These are phyloP conservation scores for Silurus glanis DNA, from an alignment of 2,113 vertebrate genomes.

Conservation along the genomic window DNA sequence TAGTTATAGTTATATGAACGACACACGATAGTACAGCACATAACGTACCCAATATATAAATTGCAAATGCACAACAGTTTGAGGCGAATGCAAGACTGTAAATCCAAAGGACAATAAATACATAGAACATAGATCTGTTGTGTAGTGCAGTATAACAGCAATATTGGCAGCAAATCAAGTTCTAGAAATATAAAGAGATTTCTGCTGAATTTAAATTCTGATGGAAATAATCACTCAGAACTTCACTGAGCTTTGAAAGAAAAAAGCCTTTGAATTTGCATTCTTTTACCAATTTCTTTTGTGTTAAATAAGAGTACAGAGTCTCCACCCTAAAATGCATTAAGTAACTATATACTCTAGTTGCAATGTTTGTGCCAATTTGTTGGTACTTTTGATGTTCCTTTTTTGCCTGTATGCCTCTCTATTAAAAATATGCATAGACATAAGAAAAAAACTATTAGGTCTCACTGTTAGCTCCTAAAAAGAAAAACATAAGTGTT, in stretches of 20 bases:
- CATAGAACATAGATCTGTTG: neutral
- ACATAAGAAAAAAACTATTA: neutral
- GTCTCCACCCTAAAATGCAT: neutral
- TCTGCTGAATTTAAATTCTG: neutral
- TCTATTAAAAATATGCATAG: too few relatives aligned
- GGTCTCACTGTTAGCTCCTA: neutral
- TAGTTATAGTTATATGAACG: neutral
- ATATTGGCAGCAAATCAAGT: neutral
- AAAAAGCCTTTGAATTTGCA: too few relatives aligned
- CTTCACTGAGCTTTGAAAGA: neutral
- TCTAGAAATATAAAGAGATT: neutral
- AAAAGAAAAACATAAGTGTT: neutral
- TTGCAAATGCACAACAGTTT: neutral
- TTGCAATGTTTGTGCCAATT: too few relatives aligned
- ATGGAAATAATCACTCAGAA: neutral
- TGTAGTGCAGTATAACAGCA: neutral
- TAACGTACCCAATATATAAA: neutral
- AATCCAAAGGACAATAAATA: neutral
- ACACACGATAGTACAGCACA: neutral
- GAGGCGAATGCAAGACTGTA: neutral
- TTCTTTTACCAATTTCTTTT: too few relatives aligned
- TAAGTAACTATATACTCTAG: neutral
- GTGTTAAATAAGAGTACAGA: neutral
- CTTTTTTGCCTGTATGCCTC: too few relatives aligned
- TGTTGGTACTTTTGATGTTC: too few relatives aligned